These are phyloP conservation scores for Porites cylindrica DNA, from an alignment of 92 coral and sea anemone species.

Conservation along the genomic window DNA sequence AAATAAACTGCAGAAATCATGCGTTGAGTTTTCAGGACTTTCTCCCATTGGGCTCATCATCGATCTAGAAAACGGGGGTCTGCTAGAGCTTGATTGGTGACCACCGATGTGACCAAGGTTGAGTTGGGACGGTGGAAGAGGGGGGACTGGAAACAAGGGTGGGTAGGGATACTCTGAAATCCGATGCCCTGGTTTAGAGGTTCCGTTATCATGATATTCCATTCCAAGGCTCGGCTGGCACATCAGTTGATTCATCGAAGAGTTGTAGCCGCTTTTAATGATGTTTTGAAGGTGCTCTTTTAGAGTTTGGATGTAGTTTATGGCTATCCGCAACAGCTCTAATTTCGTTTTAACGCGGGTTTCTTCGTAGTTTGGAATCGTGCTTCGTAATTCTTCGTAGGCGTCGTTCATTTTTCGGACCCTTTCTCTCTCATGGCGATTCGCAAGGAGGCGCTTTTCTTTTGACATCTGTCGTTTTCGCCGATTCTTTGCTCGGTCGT, in stretches of 20 bases:
- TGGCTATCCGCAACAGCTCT: constrained; percentile 64
- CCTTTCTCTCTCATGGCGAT: constrained; percentile 69
- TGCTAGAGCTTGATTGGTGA: neutral
- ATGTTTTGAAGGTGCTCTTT: constrained; percentile 31
- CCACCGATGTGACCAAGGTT: constrained; percentile 12
- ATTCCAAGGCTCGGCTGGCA: constrained; percentile 13
- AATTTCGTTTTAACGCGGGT: constrained; percentile 63
- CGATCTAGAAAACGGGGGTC: constrained; percentile 10
- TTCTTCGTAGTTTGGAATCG: constrained; percentile 59
- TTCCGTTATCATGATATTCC: constrained; percentile 1
- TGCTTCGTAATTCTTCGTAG: constrained; percentile 60
- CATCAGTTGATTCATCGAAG: neutral
- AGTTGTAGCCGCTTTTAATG: constrained; percentile 8
- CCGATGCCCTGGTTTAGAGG: neutral
- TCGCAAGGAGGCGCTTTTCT: constrained; percentile 62
- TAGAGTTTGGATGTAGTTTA: constrained; percentile 62
- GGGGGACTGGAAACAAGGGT: constrained; percentile 24
- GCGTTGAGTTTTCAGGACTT: neutral
- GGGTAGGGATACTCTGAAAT: constrained; percentile 10
- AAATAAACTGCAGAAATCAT: constrained; percentile 37
- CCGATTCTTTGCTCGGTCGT: constrained; percentile 28
- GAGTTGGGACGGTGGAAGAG: constrained; percentile 19
- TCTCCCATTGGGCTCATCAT: neutral
- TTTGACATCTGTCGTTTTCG: constrained; percentile 35
- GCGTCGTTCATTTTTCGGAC: constrained; percentile 78